Evolutionary conservation across 2,797 vertebrate species (phyloP).

Genomic region (Cyprinella venusta): DNA sequence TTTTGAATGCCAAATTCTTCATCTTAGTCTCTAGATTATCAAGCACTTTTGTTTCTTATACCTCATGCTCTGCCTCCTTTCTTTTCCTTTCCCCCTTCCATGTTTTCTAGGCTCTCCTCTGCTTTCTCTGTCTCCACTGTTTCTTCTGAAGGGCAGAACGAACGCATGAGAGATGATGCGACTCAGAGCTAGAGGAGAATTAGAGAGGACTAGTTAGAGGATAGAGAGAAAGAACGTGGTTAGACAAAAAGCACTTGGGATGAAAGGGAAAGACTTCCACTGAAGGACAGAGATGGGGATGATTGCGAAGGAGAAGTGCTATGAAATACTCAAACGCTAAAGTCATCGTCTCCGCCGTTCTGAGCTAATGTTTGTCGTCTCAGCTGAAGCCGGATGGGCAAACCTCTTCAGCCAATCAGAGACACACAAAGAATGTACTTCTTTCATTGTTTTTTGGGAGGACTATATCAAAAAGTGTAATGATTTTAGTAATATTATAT

Average conservation of each 20-base stretch:
- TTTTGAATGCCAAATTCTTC: constrained; percentile 38
- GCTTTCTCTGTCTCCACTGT: constrained; percentile 79
- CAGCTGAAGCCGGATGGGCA: constrained; percentile 63
- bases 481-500: constrained; percentile 42
- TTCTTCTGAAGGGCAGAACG: constrained; percentile 81
- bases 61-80: constrained; percentile 50
- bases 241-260: constrained; percentile 46
- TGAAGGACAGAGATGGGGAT: constrained; percentile 31
- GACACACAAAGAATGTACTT: constrained; percentile 43
- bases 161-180: constrained; percentile 70
- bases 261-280: constrained; percentile 26
- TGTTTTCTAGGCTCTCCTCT: constrained; percentile 72
- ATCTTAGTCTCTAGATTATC: constrained; percentile 34
- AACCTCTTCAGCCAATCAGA: constrained; percentile 41
- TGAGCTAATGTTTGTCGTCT: constrained; percentile 48
- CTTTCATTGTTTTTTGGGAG: constrained; percentile 48
- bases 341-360: background rate
- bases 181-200: constrained; percentile 67
- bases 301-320: constrained; percentile 24
- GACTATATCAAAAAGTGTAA: constrained; percentile 31
- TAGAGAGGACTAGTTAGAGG: constrained; percentile 64
- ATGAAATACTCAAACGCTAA: constrained; percentile 3
- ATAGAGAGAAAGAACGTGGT: constrained; percentile 57
- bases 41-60: constrained; percentile 30
- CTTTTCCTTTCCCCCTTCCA: constrained; percentile 54